Percentiles rank a stretch among this genome's conserved stretches.
These are phyloP conservation scores for Leucoraja ocellata DNA, from an alignment of 2,797 vertebrate species.

Conservation along the genomic window DNA sequence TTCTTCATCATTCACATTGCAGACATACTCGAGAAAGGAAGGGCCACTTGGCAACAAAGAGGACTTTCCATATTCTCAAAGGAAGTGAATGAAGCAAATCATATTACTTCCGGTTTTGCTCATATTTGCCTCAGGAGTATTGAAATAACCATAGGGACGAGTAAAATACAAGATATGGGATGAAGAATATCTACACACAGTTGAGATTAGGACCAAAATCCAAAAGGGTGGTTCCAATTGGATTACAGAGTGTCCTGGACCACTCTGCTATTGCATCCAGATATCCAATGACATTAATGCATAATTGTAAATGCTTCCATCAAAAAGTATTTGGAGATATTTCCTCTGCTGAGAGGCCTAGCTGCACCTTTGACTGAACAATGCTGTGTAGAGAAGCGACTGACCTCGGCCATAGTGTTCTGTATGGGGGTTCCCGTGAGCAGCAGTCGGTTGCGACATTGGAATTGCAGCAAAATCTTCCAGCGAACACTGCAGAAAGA, in stretches of 20 bases:
- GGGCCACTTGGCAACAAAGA: not conserved
- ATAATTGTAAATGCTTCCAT: not conserved
- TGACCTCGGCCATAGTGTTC: constrained; percentile 98
- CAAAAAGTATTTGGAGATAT: not conserved
- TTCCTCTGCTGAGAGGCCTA: not conserved
- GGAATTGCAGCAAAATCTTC: constrained; percentile 97
- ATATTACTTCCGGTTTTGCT: too few species aligned
- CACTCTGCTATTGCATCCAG: not conserved
- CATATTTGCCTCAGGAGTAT: not conserved
- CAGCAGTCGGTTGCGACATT: constrained; percentile 92
- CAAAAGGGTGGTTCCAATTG: not conserved
- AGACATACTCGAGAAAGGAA: not conserved
- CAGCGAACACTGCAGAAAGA: constrained; percentile 78
- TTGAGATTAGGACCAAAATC: not conserved
- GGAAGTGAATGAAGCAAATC: not conserved
- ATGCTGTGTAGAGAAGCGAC: constrained; percentile 16
- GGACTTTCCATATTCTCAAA: not conserved
- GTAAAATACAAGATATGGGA: not conserved
- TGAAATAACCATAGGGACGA: not conserved
- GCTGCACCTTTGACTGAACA: not conserved
- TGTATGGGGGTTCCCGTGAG: constrained; percentile 96
- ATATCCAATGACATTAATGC: not conserved
- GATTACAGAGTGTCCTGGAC: not conserved
- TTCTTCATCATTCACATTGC: not conserved
- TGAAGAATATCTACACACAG: not conserved